A percentile compares a stretch with the other conserved stretches of the same genome.
Evolutionary conservation across 2,113 vertebrate species (phyloP).

Genomic region (Mustelus asterias): DNA sequence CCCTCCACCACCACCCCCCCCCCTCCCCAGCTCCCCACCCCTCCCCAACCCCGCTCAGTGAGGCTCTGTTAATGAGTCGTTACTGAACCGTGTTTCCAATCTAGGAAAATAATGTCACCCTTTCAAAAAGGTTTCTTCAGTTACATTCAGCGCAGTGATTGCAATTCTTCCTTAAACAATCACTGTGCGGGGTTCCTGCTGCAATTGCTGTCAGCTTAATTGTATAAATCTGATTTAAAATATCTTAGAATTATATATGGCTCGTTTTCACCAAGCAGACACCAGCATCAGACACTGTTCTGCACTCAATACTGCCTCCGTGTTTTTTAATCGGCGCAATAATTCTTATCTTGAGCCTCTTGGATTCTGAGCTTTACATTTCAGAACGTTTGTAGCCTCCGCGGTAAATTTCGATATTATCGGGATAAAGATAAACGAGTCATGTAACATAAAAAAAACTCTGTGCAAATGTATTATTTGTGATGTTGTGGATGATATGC

Average conservation of each 20-base stretch:
- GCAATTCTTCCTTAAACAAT: not conserved
- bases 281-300: not conserved
- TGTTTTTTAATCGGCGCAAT: not conserved
- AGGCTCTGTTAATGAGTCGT: not conserved
- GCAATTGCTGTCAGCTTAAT: not conserved
- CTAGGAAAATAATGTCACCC: not conserved
- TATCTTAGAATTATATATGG: not conserved
- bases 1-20: not conserved
- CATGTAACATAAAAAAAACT: not conserved
- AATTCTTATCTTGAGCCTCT: not conserved
- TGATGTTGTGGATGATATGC: not conserved
- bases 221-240: conserved; percentile 8
- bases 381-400: not conserved
- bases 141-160: not conserved
- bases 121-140: not conserved
- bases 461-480: not conserved
- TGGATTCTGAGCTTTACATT: not conserved
- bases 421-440: no score
- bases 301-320: no score
- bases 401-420: not conserved
- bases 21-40: no score
- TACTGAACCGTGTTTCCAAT: not conserved
- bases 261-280: not conserved
- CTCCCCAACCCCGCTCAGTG: not conserved
- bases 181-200: no score